Percentiles rank a stretch among this genome's conserved stretches.
Conservation (phyloP, 1,140 invertebrate species). For the Gonatopus flavifemur region DNA sequence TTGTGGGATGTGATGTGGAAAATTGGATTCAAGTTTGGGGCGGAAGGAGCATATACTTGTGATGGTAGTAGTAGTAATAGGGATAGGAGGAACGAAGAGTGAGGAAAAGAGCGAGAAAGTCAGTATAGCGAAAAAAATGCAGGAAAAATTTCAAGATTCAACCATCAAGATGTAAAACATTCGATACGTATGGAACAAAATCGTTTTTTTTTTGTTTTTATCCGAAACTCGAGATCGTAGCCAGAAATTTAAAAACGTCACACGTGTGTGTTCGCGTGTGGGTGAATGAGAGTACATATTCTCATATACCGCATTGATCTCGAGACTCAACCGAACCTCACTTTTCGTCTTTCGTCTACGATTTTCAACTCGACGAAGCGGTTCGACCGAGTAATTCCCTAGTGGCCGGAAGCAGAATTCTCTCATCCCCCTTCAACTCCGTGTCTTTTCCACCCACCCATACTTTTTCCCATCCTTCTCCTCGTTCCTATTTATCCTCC, state of each 20-base stretch:
- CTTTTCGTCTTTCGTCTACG: constrained; percentile 25
- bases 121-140: no score
- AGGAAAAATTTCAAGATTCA: no score
- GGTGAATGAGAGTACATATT: no score
- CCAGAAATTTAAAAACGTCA: no score
- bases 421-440: background rate
- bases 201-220: no score
- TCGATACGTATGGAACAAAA: no score
- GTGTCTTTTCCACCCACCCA: no score
- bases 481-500: background rate
- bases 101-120: constrained; percentile 5
- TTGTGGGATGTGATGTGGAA: constrained; percentile 49
- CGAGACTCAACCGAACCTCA: constrained; percentile 14
- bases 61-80: constrained; percentile 11
- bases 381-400: constrained; percentile 26
- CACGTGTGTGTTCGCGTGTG: background rate
- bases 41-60: constrained; percentile 22
- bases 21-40: constrained; percentile 47
- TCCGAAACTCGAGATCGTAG: no score
- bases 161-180: no score
- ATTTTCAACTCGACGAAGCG: constrained; percentile 29
- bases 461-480: background rate
- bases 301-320: no score
- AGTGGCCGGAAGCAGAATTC: constrained; percentile 21
- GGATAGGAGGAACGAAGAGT: constrained; percentile 7